phyloP scores from a whole-genome alignment of 1,140 invertebrate genomes.

The Parapsyche elsis region DNA sequence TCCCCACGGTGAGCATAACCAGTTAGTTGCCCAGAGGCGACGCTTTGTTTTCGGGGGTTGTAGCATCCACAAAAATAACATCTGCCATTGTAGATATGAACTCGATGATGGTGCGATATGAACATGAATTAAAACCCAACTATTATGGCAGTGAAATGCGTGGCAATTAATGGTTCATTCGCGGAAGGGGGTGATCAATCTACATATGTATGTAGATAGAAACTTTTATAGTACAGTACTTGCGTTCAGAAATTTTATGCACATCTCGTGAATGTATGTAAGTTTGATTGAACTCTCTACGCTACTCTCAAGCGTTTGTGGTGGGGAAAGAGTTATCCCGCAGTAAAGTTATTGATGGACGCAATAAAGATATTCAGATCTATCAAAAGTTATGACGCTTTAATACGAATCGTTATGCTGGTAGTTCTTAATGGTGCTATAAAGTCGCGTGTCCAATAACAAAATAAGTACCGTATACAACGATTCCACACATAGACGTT shows the following conservation, averaged over 20 bases:
- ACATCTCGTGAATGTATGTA: not conserved
- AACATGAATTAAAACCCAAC: not conserved
- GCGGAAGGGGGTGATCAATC: not conserved
- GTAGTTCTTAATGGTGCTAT: not conserved
- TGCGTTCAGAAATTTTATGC: too few species aligned
- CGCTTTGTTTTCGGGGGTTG: constrained; percentile 30
- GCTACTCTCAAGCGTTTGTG: not conserved
- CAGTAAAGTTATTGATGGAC: constrained; percentile 12
- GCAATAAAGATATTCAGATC: constrained; percentile 33
- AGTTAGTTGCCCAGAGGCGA: constrained; percentile 21
- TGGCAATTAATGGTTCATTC: too few species aligned
- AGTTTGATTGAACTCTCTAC: not conserved
- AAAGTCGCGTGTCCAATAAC: not conserved
- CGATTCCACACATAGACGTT: not conserved
- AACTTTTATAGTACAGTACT: too few species aligned
- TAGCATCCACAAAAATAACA: constrained; percentile 27
- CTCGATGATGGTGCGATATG: constrained; percentile 15
- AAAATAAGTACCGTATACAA: not conserved
- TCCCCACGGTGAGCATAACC: constrained; percentile 2
- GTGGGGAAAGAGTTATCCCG: not conserved
- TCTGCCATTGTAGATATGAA: constrained; percentile 17
- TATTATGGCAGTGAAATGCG: not conserved
- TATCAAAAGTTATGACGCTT: constrained; percentile 31
- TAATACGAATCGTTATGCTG: constrained; percentile 35
- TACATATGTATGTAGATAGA: too few species aligned